Base-by-base conservation (phyloP, 1,140 invertebrate genomes). In the Apis florea region DNA sequence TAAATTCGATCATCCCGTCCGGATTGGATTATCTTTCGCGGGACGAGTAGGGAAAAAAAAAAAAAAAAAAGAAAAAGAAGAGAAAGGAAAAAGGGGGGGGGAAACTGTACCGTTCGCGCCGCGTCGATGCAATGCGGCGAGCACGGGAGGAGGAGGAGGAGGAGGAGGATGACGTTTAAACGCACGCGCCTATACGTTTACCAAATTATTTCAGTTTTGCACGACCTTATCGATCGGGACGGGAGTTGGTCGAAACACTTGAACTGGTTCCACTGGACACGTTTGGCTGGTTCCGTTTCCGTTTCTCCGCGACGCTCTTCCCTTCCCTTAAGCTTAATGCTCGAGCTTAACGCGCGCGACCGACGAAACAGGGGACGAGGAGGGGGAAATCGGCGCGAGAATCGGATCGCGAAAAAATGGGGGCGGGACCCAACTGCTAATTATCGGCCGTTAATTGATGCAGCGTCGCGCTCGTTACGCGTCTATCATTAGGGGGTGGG, bases 1-100 rank as follows among this genome's bases (percentile, higher is more conserved):
- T 93, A 93, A 40, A 93, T 93, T 92, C 92, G 92, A 94, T 94
- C 92, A 93, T 91, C n/a, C n/a, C 89, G 89, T 89, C 89, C 87
- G 89, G 89, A 93, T 93, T 93, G 88, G 89, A 92, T 93, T 93
- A 93, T 86, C 87, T 88, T 90, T 89, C 83, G 86, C 83, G 83
- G 80, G 82, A 71, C 24, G 58, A 64, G 68, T n/a, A n/a, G 21
- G 19, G 6, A 59, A 71, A 72, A 47, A 58, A 19, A 58, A 81
- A 74, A 83, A 63, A 63, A 90, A 90, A 89, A 86, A 66, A 59
- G 58, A 77, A 72, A 24, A 70, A 19, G 2, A 1, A 26, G 4
- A 19, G 68, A 56, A 76, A 61, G 58, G n/a, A 61, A 24, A 73
- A 77, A 64, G 69, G 75, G 70, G n/a, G 67, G 64, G 77, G 15